Base-by-base conservation (phyloP, 1,140 invertebrate genomes). In the Apis laboriosa region DNA sequence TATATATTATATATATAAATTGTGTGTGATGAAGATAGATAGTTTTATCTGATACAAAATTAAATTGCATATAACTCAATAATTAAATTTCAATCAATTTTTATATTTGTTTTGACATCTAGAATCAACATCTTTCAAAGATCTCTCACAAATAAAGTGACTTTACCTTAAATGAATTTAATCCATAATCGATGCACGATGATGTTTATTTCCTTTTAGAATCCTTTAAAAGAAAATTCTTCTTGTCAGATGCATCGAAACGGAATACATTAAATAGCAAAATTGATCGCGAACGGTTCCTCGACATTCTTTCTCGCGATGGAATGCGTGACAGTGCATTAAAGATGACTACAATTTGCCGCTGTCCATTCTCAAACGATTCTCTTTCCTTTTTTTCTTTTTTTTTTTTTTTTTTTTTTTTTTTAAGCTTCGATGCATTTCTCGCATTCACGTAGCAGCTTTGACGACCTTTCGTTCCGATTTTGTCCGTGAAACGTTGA, bases 191-290 rank as follows among this genome's bases (percentile, higher is more conserved):
- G 11, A 9, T 34, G 53, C 28, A 13, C 34, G 53, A 53, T 81
- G 60, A 76, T n/a, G 51, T 67, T 53, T 7, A 43, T 67, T n/a
- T 53, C 60, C 53, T 60, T 76, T 66, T 17, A 34, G 34, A 60
- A 77, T 19, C 53, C 79, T 43, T 21, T 51, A n/a, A 28, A 4
- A n/a, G 53, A 53, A 81, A 68, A 81, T 81, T 58, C 55, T 67
- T 19, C n/a, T n/a, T n/a, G 12, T 55, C 70, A 75, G 53, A 76
- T 81, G 79, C 78, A 74, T 63, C 58, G 58, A 34, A 24, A 60
- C 49, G 68, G 21, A 72, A 72, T 71, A 70, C 53, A 43, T 60
- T 58, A 51, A 71, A 71, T 21, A 43, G 55, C 13, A 28, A 13
- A 72, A 51, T 9, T 5, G 11, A 9, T 15, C 19, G 70, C 19